Evolutionary conservation across 2,888 invertebrate genomes (phyloP).

Genomic region (Stegana nigrithorax): DNA sequence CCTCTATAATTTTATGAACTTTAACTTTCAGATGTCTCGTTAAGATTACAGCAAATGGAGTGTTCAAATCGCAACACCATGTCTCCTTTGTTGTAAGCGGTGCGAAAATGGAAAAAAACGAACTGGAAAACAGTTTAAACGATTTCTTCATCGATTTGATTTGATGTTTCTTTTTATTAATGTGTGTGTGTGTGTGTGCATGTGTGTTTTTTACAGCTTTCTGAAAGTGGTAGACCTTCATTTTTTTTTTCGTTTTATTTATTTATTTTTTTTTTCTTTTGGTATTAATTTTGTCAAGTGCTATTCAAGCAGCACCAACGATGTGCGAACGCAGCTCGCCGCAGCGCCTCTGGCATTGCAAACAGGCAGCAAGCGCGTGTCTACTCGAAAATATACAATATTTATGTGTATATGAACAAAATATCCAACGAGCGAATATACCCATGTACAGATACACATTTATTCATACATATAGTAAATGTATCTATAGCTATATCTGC

Average conservation of each 20-base stretch:
- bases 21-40: too few relatives aligned
- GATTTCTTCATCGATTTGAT: slow-evolving; percentile 5
- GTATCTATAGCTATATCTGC: too few relatives aligned
- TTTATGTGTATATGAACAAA: too few relatives aligned
- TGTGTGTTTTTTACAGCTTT: slow-evolving; percentile 23
- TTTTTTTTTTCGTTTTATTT: slow-evolving; percentile 30
- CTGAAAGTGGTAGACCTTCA: slow-evolving; percentile 64
- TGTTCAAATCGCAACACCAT: too few relatives aligned
- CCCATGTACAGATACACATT: too few relatives aligned
- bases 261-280: too few relatives aligned
- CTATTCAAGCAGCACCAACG: neutral
- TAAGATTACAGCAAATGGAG: too few relatives aligned
- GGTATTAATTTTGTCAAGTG: slow-evolving; percentile 25
- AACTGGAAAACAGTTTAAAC: neutral
- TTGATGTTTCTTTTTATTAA: neutral
- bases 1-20: too few relatives aligned
- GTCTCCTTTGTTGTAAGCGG: slow-evolving; percentile 20
- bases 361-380: neutral
- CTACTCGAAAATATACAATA: neutral
- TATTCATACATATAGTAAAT: too few relatives aligned
- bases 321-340: neutral
- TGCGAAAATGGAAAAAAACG: neutral
- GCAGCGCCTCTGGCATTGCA: neutral
- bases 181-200: neutral
- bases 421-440: too few relatives aligned